Conservation (phyloP, 2,113 vertebrate genomes). For the Bubalus kerabau region DNA sequence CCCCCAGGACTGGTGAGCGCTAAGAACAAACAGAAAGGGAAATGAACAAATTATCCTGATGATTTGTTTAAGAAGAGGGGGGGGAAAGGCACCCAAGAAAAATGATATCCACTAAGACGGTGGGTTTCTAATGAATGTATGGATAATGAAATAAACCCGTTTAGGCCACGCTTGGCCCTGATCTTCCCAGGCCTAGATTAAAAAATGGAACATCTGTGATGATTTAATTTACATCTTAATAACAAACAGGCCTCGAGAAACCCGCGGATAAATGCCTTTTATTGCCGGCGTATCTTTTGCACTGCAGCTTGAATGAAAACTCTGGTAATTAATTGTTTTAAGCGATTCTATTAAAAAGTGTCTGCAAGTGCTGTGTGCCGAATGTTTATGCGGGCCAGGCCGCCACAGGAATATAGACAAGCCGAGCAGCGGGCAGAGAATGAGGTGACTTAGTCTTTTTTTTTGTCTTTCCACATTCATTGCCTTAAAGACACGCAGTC, state of each 20-base stretch:
- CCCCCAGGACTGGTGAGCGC: neutral
- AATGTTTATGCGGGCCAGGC: conserved; percentile 86
- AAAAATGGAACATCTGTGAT: conserved; percentile 99
- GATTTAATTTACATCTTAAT: conserved; percentile 99
- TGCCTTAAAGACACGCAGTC: neutral
- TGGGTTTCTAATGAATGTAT: conserved; percentile 91
- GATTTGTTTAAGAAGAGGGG: conserved; percentile 75
- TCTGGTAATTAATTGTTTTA: conserved; percentile 99
- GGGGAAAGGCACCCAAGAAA: conserved; percentile 80
- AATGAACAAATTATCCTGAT: conserved; percentile 81
- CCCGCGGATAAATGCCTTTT: conserved; percentile 98
- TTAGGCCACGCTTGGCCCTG: conserved; percentile 86
- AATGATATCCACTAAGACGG: conserved; percentile 77
- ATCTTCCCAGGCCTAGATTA: conserved; percentile 96
- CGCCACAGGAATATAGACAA: conserved; percentile 35
- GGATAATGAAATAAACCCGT: conserved; percentile 92
- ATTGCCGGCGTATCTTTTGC: conserved; percentile 95
- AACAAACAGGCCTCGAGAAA: conserved; percentile 99
- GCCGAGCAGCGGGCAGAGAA: rapidly evolving
- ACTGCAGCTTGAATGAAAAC: conserved; percentile 93
- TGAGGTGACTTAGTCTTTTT: neutral
- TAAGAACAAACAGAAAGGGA: conserved; percentile 76
- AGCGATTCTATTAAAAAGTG: conserved; percentile 99
- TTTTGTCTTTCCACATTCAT: neutral
- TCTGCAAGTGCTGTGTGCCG: conserved; percentile 88